These are phyloP conservation scores for Lasioglossum leucozonium DNA, from an alignment of 2,888 invertebrate genomes.

Conservation along the genomic window DNA sequence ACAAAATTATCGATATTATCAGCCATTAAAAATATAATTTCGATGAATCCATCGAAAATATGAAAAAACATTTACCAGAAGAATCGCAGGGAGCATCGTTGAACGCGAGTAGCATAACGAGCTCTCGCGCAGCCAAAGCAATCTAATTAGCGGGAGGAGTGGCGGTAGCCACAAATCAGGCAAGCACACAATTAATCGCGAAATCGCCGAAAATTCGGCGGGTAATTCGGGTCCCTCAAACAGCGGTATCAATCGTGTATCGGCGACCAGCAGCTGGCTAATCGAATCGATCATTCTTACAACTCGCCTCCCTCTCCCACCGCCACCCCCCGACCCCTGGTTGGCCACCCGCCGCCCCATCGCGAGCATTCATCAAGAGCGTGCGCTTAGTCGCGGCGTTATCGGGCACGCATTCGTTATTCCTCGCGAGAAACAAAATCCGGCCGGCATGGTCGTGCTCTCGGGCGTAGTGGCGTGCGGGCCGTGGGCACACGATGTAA, in stretches of 20 bases:
- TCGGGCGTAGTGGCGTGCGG: neutral
- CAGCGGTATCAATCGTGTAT: neutral
- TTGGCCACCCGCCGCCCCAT: neutral
- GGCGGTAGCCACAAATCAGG: neutral
- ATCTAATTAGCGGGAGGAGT: neutral
- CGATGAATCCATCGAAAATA: neutral
- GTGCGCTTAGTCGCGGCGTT: constrained; percentile 27
- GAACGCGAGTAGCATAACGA: neutral
- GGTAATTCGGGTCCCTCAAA: neutral
- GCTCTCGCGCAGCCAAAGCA: neutral
- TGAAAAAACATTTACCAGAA: neutral
- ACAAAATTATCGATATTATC: neutral
- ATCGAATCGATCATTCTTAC: constrained; percentile 20
- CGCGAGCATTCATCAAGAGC: constrained; percentile 38
- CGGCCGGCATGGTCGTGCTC: constrained; percentile 18
- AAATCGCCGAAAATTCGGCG: neutral
- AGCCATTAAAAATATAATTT: no score
- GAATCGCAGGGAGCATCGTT: neutral
- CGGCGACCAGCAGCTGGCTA: neutral
- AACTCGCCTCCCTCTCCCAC: neutral
- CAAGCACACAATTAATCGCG: neutral
- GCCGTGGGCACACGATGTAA: constrained; percentile 76
- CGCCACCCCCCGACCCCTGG: no score
- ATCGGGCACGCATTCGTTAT: constrained; percentile 61
- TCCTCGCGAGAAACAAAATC: constrained; percentile 52